Evolutionary conservation across 2,888 invertebrate genomes (phyloP).

Genomic region (Brenthis daphne): DNA sequence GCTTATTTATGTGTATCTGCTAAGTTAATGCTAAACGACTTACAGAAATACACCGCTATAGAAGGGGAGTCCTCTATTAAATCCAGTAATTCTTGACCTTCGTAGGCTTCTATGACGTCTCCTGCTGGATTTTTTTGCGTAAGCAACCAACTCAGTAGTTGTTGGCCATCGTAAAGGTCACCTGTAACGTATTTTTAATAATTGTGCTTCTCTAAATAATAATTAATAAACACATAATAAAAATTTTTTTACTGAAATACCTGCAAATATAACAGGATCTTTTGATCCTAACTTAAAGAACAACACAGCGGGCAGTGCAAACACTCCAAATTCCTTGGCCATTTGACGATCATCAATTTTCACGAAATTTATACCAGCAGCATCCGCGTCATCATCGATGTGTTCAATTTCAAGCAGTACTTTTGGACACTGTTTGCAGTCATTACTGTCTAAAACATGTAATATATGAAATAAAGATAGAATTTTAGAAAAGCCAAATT

Average conservation of each 20-base stretch:
- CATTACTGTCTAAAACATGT: conserved; percentile 92
- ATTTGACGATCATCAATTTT: conserved; percentile 94
- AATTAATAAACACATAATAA: conserved; percentile 1
- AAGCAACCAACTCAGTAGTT: conserved; percentile 93
- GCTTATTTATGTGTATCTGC: not conserved
- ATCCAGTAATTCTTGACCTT: conserved; percentile 89
- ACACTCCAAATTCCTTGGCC: conserved; percentile 94
- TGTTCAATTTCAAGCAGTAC: conserved; percentile 94
- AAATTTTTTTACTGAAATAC: conserved; percentile 61
- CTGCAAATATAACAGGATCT: conserved; percentile 95
- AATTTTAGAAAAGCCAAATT: conserved; percentile 38
- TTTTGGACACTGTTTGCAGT: conserved; percentile 95
- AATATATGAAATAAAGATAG: conserved; percentile 72
- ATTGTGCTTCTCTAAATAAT: conserved; percentile 15
- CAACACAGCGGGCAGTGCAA: conserved; percentile 93
- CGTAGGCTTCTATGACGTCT: conserved; percentile 93
- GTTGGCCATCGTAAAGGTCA: conserved; percentile 92
- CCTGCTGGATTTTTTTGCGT: conserved; percentile 96
- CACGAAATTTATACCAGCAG: conserved; percentile 94
- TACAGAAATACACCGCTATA: conserved; percentile 95
- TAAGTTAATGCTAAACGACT: conserved; percentile 67
- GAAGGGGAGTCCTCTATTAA: conserved; percentile 91
- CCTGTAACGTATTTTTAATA: conserved; percentile 73
- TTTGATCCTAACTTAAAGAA: conserved; percentile 94
- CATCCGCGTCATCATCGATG: conserved; percentile 96